Percentiles rank a stretch among this genome's conserved stretches.
Evolutionary conservation across 2,888 invertebrate species (phyloP).

Genomic region (Megaustenia siamemsis): DNA sequence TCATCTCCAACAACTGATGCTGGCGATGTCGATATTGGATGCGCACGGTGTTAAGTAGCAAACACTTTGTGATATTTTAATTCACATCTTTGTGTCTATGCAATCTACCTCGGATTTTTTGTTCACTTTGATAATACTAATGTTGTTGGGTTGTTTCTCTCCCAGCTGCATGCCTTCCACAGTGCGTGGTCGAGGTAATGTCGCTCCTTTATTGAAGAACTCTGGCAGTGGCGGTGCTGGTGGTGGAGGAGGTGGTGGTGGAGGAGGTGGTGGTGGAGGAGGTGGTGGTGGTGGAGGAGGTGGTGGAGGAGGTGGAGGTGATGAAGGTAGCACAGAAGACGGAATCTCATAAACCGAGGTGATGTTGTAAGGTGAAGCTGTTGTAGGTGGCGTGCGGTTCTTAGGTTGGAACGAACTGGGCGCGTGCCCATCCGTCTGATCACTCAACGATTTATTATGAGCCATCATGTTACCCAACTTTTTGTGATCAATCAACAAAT

Average conservation of each 20-base stretch:
- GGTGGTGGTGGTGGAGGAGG: neutral
- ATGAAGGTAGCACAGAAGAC: neutral
- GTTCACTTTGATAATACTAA: constrained; percentile 34
- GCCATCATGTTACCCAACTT: neutral
- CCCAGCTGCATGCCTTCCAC: neutral
- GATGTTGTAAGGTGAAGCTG: neutral
- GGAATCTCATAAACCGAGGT: neutral
- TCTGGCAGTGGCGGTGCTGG: constrained; percentile 44
- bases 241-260: constrained; percentile 45
- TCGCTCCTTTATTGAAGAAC: neutral
- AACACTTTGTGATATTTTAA: too few relatives aligned
- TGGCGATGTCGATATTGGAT: too few relatives aligned
- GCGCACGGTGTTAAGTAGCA: too few relatives aligned
- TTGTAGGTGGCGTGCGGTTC: neutral
- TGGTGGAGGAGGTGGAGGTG: too few relatives aligned
- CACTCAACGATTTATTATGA: neutral
- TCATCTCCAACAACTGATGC: too few relatives aligned
- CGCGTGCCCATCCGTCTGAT: neutral
- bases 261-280: constrained; percentile 16
- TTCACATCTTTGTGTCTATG: too few relatives aligned
- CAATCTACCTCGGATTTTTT: too few relatives aligned
- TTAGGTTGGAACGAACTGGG: neutral
- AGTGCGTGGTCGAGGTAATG: neutral
- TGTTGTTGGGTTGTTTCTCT: neutral
- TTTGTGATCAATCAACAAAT: neutral